Conservation (phyloP, 2,888 invertebrate genomes). For the Drosophila lacicola region DNA sequence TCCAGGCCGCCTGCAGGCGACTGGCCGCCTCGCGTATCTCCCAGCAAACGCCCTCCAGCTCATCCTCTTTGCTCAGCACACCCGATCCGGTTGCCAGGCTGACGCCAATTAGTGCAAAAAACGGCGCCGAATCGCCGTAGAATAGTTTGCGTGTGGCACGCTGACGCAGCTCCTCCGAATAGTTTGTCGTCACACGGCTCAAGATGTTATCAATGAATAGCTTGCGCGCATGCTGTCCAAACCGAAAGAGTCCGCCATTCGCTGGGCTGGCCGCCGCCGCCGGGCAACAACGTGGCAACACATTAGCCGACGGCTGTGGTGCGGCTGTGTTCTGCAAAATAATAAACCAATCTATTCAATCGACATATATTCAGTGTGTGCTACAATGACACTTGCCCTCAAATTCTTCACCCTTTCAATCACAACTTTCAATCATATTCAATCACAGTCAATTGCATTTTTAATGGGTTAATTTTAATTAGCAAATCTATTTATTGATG, state of each 20-base stretch:
- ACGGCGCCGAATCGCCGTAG: slow-evolving; percentile 90
- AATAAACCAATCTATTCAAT: not conserved
- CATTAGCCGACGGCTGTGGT: slow-evolving; percentile 46
- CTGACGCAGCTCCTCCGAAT: slow-evolving; percentile 88
- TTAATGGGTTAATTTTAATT: no score
- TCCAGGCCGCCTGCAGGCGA: slow-evolving; percentile 83
- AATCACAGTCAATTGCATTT: no score
- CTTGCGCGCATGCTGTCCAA: slow-evolving; percentile 88
- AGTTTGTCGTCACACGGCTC: slow-evolving; percentile 88
- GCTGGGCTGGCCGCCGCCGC: slow-evolving; percentile 1
- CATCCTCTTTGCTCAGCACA: slow-evolving; percentile 91
- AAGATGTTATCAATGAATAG: slow-evolving; percentile 90
- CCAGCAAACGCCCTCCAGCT: slow-evolving; percentile 91
- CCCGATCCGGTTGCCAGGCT: slow-evolving; percentile 91
- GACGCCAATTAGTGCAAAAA: slow-evolving; percentile 90
- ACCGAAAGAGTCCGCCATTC: slow-evolving; percentile 85
- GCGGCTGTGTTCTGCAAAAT: slow-evolving; percentile 37
- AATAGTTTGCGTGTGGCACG: slow-evolving; percentile 88
- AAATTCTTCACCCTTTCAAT: not conserved
- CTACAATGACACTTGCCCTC: not conserved
- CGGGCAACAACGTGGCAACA: slow-evolving; percentile 26
- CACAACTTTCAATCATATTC: not conserved
- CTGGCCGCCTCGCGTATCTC: slow-evolving; percentile 88
- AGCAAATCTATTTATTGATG: no score
- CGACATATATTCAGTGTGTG: not conserved